A percentile compares a stretch with the other conserved stretches of the same genome.
phyloP scores from a whole-genome alignment of 2,797 vertebrate genomes.

The Urophycis tenuis region DNA sequence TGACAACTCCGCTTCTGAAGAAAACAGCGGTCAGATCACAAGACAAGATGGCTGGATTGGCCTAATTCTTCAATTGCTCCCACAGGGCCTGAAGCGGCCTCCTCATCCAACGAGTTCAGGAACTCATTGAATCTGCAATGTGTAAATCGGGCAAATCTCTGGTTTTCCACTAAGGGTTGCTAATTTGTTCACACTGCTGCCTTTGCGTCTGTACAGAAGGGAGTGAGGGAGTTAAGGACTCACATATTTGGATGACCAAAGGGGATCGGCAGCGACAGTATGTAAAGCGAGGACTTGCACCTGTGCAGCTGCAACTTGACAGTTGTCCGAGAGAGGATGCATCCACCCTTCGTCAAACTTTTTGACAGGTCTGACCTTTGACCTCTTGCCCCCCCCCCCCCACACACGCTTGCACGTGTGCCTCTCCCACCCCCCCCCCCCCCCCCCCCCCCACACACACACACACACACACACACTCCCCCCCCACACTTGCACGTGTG shows the following conservation, averaged over 20 bases:
- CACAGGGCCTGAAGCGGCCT: neutral
- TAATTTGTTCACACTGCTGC: neutral
- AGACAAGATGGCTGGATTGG: neutral
- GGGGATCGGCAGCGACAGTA: neutral
- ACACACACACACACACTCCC: no score
- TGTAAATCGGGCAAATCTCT: slow-evolving; percentile 15
- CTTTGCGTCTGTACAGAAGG: neutral
- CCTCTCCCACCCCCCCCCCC: no score
- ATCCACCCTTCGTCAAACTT: no score
- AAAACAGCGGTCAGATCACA: neutral
- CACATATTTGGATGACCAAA: neutral
- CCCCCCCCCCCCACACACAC: no score
- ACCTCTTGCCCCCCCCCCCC: no score
- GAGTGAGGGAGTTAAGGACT: slow-evolving; percentile 13
- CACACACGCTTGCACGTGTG: no score
- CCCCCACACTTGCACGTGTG: no score
- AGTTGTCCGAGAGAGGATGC: no score
- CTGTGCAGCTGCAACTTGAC: no score
- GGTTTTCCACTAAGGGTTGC: slow-evolving; percentile 3
- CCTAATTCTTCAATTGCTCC: neutral
- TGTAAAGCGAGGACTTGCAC: neutral
- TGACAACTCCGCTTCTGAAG: neutral
- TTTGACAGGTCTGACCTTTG: no score
- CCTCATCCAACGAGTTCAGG: neutral
- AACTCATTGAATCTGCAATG: neutral